Evolutionary conservation across 2,113 vertebrate genomes (phyloP), one percentile per base, ranked within the genome.

Genomic region (Leuciscus idus): DNA sequence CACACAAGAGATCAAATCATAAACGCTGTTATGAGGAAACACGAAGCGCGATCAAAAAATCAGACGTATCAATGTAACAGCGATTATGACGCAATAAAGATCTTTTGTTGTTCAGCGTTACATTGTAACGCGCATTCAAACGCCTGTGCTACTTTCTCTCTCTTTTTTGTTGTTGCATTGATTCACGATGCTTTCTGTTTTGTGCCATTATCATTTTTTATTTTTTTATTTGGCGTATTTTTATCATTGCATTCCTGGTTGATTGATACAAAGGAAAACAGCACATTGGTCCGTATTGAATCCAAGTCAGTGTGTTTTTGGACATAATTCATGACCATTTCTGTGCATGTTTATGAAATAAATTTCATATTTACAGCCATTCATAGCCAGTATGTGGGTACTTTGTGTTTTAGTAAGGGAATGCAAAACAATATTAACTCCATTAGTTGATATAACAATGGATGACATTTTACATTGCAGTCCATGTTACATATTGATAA

Each of bases 1-100:
- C 68, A n/a, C 66, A 43, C n/a, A 28, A 10, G 57, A 59, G 55
- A 62, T 39, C 57, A 59, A 50, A 55, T 59, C 66, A 39, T 43
- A 59, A 57, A n/a, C 48, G 66, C 21, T 48, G 36, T 19, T 21
- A 33, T 46, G 79, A 66, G 61, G 15, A 26, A 39, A 72, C 23
- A 70, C 55, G 46, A 72, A 8, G 64, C 64, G 66, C 66, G 30
- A 59, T 73, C 11, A 73, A 43, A 73, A 50, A 84, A 59, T 73
- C 81, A 6, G 68, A 68, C 46, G 81, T 64, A 21, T 84, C 66
- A 59, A 84, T 84, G 68, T 84, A 73, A 84, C 46, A 0, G 68
- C 81, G 81, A 73, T 57, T 36, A 28, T 73, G 68, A 84, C 81
- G 81, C 81, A 73, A 84, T 72, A 72, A 55, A 52, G 81, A 50